These are phyloP conservation scores for Congeria kusceri DNA, from an alignment of 2,888 invertebrate genomes.

Conservation along the genomic window DNA sequence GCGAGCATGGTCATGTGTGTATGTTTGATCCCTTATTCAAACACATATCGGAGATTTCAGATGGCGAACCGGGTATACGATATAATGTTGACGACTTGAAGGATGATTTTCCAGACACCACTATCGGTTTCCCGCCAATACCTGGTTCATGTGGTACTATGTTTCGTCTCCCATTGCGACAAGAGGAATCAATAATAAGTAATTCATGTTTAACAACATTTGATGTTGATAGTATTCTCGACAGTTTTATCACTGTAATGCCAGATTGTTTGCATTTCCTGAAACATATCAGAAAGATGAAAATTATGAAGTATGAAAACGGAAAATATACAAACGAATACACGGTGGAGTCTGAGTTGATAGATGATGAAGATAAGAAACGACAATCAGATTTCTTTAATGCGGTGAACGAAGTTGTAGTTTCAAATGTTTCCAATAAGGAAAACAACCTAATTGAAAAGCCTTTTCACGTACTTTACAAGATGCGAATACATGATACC, in stretches of 20 bases:
- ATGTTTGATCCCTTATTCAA: conserved; percentile 74
- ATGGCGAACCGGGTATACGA: conserved; percentile 16
- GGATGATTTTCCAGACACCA: background rate
- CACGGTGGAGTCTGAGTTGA: conserved; percentile 30
- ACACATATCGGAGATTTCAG: conserved; percentile 24
- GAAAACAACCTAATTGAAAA: background rate
- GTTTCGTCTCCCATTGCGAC: conserved; percentile 81
- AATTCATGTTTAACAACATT: conserved; percentile 52
- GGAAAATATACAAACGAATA: conserved; percentile 47
- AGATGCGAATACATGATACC: conserved; percentile 19
- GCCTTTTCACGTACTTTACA: conserved; percentile 31
- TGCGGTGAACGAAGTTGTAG: conserved; percentile 7
- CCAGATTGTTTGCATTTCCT: conserved; percentile 79
- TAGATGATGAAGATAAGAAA: conserved; percentile 15
- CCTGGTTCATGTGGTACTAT: conserved; percentile 68
- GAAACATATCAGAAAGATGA: conserved; percentile 74
- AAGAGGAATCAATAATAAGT: conserved; percentile 70
- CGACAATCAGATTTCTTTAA: conserved; percentile 21
- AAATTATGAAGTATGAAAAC: conserved; percentile 48
- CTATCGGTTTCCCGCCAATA: background rate
- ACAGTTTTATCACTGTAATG: conserved; percentile 71
- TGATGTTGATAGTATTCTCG: conserved; percentile 63
- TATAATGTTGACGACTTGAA: background rate
- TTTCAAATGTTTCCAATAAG: conserved; percentile 5
- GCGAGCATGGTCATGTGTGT: conserved; percentile 60